A percentile compares a stretch with the other conserved stretches of the same genome.
These are phyloP conservation scores for Trichosurus vulpecula DNA, from an alignment of 2,797 vertebrate species.

Conservation along the genomic window DNA sequence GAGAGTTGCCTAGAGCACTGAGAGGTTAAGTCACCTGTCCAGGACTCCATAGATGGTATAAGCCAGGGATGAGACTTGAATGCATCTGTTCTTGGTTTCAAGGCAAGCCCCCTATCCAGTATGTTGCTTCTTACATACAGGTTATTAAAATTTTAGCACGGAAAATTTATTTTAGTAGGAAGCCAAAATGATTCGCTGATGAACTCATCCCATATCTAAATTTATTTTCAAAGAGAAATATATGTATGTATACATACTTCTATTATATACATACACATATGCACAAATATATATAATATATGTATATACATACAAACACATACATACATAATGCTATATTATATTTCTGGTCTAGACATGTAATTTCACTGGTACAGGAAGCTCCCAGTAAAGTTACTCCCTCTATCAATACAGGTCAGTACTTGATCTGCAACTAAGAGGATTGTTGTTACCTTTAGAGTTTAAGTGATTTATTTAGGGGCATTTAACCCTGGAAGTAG, in stretches of 20 bases:
- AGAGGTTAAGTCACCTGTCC: not conserved
- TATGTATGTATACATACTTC: not conserved
- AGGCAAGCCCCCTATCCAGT: not conserved
- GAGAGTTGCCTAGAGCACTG: not conserved
- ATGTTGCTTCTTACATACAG: not conserved
- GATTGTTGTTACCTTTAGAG: not conserved
- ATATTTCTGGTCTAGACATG: not conserved
- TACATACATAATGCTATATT: not conserved
- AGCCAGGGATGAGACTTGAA: not conserved
- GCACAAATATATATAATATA: not conserved
- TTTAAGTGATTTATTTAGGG: not conserved
- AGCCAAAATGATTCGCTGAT: conserved; percentile 82
- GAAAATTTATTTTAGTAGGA: conserved; percentile 82
- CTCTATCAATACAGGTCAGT: not conserved
- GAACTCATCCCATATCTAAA: conserved; percentile 82
- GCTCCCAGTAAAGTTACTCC: not conserved
- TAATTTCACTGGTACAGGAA: not conserved
- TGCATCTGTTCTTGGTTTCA: not conserved
- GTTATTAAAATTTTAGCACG: conserved; percentile 69
- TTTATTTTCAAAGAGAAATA: conserved; percentile 82
- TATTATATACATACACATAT: not conserved
- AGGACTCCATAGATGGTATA: not conserved
- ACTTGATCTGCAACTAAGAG: not conserved
- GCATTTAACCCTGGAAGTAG: not conserved
- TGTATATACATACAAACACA: too few species aligned